Evolutionary conservation across 2,113 vertebrate species (phyloP), one percentile per base, ranked within the genome.

Genomic region (Glaucomys volans): DNA sequence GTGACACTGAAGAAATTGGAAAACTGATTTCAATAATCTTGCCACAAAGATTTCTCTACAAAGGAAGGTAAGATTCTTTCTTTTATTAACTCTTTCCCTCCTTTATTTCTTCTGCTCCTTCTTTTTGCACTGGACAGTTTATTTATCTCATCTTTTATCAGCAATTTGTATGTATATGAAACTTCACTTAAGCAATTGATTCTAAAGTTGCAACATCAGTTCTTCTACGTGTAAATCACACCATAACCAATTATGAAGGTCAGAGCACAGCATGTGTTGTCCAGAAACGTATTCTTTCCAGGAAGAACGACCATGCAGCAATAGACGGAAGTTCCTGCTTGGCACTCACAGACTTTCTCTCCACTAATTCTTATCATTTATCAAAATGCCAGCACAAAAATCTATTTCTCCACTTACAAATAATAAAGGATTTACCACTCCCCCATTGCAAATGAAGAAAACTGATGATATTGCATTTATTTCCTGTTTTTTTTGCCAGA

Each of bases 281-380:
- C 98, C 95, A 79, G 62, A 95, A 97, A 93, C 86, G 84, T 92
- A 13, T 86, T 0, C 67, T 54, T 82, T 92, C 92, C 71, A 67
- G 0, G 0, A 92, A 97, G 80, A 75, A 85, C 90, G 81, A 16
- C 30, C 52, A 90, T 47, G 9, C 82, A 87, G 57, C 82, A 96
- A 88, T 37, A 81, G 59, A 88, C 26, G 35, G 17, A 94, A 44
- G 11, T 82, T 91, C 37, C 35, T 82, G 5, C 17, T 95, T 95
- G 74, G 35, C 83, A 97, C 93, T 91, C 93, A 87, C 17, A 86
- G 76, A 67, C 11, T 93, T 74, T 95, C 54, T 81, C 32, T 77
- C 16, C 47, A 83, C n/a, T 95, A 93, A 93, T 96, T 93, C 77
- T 89, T 77, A 77, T 35, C 44, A 96, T 93, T 97, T 91, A 88